These are phyloP conservation scores for Lethenteron reissneri DNA, from an alignment of 2,113 vertebrate species.

Conservation along the genomic window DNA sequence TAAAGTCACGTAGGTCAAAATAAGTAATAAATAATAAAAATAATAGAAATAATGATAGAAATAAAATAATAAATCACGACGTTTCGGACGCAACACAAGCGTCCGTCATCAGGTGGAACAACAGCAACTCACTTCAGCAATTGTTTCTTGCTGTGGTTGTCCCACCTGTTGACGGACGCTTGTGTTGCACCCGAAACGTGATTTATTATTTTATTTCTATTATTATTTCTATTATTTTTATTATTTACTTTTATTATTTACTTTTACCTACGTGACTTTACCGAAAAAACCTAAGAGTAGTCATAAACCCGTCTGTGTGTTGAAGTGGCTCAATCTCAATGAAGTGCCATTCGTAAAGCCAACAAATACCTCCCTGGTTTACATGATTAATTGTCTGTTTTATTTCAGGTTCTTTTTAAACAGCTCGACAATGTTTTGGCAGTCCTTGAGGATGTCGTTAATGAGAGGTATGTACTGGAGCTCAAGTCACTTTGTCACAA, in stretches of 20 bases:
- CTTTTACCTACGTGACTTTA: conserved; percentile 9
- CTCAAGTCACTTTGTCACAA: background rate
- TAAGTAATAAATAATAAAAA: background rate
- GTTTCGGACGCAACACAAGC: background rate
- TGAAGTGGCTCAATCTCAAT: conserved; percentile 14
- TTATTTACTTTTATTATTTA: conserved; percentile 7
- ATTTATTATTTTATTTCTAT: background rate
- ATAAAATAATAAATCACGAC: background rate
- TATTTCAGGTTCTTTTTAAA: conserved; percentile 64
- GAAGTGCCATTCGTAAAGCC: conserved; percentile 12
- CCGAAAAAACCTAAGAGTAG: conserved; percentile 13
- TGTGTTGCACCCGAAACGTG: no score
- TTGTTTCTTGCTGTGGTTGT: no score
- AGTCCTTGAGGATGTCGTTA: conserved; percentile 79
- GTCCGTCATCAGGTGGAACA: no score
- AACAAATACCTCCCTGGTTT: conserved; percentile 11
- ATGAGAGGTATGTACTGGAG: conserved; percentile 52
- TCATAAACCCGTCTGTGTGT: conserved; percentile 16
- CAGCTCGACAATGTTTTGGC: conserved; percentile 87
- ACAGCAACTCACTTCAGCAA: no score
- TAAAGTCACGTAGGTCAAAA: background rate
- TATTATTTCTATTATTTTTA: background rate
- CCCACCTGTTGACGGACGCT: no score
- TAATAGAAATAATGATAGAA: background rate
- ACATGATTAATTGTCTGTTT: background rate